Evolutionary conservation across 2,888 invertebrate genomes (phyloP), one percentile per base, ranked within the genome.

Genomic region (Archips crataeganus): DNA sequence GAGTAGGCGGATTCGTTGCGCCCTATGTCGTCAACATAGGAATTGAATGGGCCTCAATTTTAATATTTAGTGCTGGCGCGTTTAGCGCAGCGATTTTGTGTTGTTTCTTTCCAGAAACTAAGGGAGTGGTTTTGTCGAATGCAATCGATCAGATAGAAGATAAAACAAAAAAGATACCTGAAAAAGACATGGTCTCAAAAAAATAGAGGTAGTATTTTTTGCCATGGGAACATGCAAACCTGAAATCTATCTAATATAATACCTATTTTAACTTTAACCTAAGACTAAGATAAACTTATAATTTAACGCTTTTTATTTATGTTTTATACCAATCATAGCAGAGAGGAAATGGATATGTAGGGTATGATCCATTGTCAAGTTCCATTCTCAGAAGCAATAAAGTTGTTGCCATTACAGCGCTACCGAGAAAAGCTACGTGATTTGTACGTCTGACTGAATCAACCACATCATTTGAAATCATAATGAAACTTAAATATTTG

Each of bases 1-100:
- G 97, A 81, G 84, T 96, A 63, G 97, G 97, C 45, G 96, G 96
- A 13, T 96, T 97, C 83, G 83, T 95, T 34, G 96, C 97, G 5
- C 96, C 97, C 0, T 97, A 96, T 85, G 95, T 97, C 1, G 96
- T 96, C 0, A 95, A 96, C 77, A 90, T 93, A 75, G 91, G 87
- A 10, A 80, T 86, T 45, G 90, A 93, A 79, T 92, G 92, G 91
- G 84, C 84, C 1, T 92, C 94, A 10, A 87, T 93, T 67, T 74
- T 86, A 51, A 87, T 92, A 82, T 94, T 94, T 74, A 90, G 91
- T 76, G 75, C 80, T 3, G 78, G 90, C 74, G 88, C 92, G 9
- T 84, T 92, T 11, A 79, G 78, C 60, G 93, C 92, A 4, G 92
- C 88, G 39, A 76, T 88, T 60, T 81, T 92, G 34, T 91, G 91